Evolutionary conservation across 2,113 vertebrate genomes (phyloP).

Genomic region (Melanostigma gelatinosum): DNA sequence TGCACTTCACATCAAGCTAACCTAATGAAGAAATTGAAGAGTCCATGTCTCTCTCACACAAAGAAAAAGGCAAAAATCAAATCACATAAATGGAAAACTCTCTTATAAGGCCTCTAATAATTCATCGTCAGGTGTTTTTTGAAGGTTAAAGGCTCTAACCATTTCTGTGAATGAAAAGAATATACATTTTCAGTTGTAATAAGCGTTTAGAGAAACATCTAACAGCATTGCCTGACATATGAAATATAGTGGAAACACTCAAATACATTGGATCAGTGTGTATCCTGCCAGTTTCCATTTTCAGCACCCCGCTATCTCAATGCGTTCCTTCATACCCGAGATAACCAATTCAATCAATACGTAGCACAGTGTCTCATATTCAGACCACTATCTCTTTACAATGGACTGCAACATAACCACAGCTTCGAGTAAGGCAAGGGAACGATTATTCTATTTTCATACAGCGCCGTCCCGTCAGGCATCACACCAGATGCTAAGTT

Average conservation of each 20-base stretch:
- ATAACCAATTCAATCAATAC: conserved; percentile 25
- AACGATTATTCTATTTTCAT: conserved; percentile 48
- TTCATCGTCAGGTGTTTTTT: background rate
- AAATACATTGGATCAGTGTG: background rate
- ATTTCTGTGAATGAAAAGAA: background rate
- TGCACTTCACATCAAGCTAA: conserved; percentile 20
- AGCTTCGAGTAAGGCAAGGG: conserved; percentile 4
- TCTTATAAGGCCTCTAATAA: background rate
- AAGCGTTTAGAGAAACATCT: background rate
- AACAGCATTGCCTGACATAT: background rate
- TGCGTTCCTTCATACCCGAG: background rate
- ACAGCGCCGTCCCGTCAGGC: conserved; percentile 50
- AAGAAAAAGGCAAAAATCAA: conserved; percentile 43
- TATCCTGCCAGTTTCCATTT: background rate
- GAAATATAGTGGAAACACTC: background rate
- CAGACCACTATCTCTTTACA: conserved; percentile 10
- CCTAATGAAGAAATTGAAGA: conserved; percentile 44
- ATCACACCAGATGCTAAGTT: conserved; percentile 54
- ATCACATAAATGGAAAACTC: conserved; percentile 37
- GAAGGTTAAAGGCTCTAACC: background rate
- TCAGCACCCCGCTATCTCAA: background rate
- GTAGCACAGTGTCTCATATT: conserved; percentile 1
- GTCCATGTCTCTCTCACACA: conserved; percentile 8
- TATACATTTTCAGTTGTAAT: background rate
- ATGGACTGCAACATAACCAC: conserved; percentile 6